Evolutionary conservation across 2,113 vertebrate genomes (phyloP).

Genomic region (Hucho hucho): DNA sequence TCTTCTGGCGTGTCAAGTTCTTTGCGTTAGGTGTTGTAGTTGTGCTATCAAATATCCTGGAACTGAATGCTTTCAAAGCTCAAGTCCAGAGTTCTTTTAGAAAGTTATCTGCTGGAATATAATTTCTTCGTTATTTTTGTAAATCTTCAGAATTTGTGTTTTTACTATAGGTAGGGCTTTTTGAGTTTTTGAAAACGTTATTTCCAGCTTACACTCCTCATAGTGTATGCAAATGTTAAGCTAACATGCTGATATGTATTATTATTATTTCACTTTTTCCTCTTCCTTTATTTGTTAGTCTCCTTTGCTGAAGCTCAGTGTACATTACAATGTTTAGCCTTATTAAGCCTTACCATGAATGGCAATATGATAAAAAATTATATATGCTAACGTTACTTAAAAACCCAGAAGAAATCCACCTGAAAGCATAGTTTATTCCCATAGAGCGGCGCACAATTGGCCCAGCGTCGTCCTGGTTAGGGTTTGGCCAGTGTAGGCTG

Average conservation of each 20-base stretch:
- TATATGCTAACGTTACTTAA: not conserved
- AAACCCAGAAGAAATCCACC: not conserved
- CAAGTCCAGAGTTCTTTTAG: not conserved
- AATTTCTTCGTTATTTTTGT: no score
- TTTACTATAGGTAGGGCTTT: conserved; percentile 54
- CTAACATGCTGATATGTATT: conserved; percentile 6
- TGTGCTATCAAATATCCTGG: not conserved
- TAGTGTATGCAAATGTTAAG: conserved; percentile 9
- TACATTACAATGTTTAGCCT: conserved; percentile 17
- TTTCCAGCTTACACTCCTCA: conserved; percentile 22
- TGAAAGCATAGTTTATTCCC: conserved; percentile 10
- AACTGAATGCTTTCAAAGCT: not conserved
- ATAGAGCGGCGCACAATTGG: no score
- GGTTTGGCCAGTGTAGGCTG: no score
- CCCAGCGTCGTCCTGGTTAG: no score
- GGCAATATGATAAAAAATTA: conserved; percentile 16
- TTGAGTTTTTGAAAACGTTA: conserved; percentile 53
- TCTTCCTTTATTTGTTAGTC: not conserved
- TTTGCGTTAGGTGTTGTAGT: no score
- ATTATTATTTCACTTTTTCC: conserved; percentile 16
- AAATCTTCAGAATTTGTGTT: not conserved
- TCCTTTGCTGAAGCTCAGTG: conserved; percentile 7
- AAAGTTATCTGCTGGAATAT: not conserved
- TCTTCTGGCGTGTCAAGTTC: not conserved
- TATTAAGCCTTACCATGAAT: conserved; percentile 3